A percentile compares a stretch with the other conserved stretches of the same genome.
These are phyloP conservation scores for Amphibalanus amphitrite DNA, from an alignment of 1,140 invertebrate genomes.

Conservation along the genomic window DNA sequence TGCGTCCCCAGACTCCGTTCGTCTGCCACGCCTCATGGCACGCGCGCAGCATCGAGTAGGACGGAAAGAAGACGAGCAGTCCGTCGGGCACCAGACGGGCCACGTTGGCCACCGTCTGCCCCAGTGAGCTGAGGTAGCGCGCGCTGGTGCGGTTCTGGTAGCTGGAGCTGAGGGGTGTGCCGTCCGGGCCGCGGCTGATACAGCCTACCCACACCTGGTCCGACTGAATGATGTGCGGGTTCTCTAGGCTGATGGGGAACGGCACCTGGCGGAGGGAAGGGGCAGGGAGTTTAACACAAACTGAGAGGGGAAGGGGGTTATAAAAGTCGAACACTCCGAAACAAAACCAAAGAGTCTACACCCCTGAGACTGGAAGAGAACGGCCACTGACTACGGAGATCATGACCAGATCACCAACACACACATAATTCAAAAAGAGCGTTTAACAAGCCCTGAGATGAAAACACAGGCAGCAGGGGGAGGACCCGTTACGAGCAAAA, in stretches of 20 bases:
- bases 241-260: constrained; percentile 68
- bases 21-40: constrained; percentile 65
- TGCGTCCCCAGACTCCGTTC: constrained; percentile 59
- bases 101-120: constrained; percentile 29
- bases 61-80: constrained; percentile 89
- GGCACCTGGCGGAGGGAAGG: constrained; percentile 31
- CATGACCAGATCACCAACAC: too few relatives aligned
- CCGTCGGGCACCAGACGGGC: constrained; percentile 72
- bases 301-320: too few relatives aligned
- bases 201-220: constrained; percentile 75
- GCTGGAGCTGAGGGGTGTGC: constrained; percentile 57
- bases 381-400: too few relatives aligned
- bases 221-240: constrained; percentile 74
- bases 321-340: too few relatives aligned
- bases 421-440: too few relatives aligned
- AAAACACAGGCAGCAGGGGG: too few relatives aligned
- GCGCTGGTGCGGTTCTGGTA: constrained; percentile 67
- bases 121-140: constrained; percentile 63
- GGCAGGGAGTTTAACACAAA: too few relatives aligned
- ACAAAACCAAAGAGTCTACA: too few relatives aligned
- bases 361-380: too few relatives aligned
- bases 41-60: constrained; percentile 74
- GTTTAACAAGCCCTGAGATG: too few relatives aligned
- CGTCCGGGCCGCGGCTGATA: constrained; percentile 62
- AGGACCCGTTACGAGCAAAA: too few relatives aligned